Evolutionary conservation across 2,888 invertebrate species (phyloP).

Genomic region (Acronicta psi): DNA sequence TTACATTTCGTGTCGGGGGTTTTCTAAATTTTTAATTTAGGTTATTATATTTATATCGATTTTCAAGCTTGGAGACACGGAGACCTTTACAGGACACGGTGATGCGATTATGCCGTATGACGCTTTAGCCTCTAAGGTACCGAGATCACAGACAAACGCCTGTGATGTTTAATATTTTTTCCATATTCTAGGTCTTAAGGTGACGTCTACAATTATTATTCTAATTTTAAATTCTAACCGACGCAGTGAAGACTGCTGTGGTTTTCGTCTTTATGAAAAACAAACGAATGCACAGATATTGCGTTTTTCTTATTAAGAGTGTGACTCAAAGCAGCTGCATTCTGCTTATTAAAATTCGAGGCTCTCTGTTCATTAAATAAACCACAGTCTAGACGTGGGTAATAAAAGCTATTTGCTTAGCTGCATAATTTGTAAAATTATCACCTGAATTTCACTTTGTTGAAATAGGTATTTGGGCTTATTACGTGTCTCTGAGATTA

Average conservation of each 20-base stretch:
- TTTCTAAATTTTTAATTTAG: no score
- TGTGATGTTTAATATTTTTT: no score
- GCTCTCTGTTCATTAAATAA: conserved; percentile 28
- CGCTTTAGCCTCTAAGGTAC: no score
- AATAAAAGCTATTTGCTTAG: conserved; percentile 27
- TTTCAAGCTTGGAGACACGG: no score
- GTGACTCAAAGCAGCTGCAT: conserved; percentile 22
- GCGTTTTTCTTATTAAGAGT: conserved; percentile 20
- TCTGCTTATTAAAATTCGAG: conserved; percentile 41
- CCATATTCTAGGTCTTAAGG: no score
- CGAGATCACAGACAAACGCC: no score
- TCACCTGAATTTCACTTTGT: neutral
- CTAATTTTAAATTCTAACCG: conserved; percentile 5
- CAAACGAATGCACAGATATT: conserved; percentile 22
- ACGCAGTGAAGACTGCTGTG: conserved; percentile 9
- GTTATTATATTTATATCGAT: no score
- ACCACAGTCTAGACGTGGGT: conserved; percentile 48
- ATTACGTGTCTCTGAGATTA: neutral
- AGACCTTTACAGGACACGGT: no score
- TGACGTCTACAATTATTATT: conserved; percentile 6
- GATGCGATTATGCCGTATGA: no score
- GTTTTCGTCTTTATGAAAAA: conserved; percentile 20
- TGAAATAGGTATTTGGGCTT: neutral
- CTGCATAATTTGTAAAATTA: conserved; percentile 10
- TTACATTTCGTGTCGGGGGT: no score